Conservation (phyloP, 2,797 vertebrate species). For the Coreius guichenoti region DNA sequence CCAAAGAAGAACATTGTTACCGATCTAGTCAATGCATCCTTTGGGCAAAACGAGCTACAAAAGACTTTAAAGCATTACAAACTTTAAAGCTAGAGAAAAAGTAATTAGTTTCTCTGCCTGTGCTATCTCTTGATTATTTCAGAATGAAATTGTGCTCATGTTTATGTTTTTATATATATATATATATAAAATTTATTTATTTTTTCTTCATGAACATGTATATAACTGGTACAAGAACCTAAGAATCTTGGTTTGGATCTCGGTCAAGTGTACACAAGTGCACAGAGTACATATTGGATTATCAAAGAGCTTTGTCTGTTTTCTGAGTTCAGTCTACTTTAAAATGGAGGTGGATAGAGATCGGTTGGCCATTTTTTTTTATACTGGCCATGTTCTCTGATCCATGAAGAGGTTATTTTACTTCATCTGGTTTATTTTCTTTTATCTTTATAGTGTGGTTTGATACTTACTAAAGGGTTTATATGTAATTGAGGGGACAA, state of each 20-base stretch:
- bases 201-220: constrained; percentile 38
- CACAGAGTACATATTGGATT: neutral
- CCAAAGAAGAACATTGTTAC: constrained; percentile 59
- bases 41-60: constrained; percentile 67
- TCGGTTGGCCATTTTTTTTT: constrained; percentile 5
- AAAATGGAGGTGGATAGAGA: constrained; percentile 39
- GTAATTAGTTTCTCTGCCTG: constrained; percentile 63
- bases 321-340: constrained; percentile 38
- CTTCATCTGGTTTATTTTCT: constrained; percentile 22
- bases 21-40: constrained; percentile 67
- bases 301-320: neutral
- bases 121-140: constrained; percentile 55
- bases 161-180: constrained; percentile 7
- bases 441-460: constrained; percentile 1
- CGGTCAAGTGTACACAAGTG: neutral
- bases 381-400: constrained; percentile 15
- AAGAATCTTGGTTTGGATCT: constrained; percentile 6
- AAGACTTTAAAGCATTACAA: constrained; percentile 53
- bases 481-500: neutral
- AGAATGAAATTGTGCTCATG: constrained; percentile 28
- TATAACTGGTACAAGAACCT: neutral
- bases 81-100: constrained; percentile 66
- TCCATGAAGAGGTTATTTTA: constrained; percentile 12
- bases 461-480: neutral
- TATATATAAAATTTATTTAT: no score